Conservation (phyloP, 2,113 vertebrate genomes). For the Oryzias woworae region DNA sequence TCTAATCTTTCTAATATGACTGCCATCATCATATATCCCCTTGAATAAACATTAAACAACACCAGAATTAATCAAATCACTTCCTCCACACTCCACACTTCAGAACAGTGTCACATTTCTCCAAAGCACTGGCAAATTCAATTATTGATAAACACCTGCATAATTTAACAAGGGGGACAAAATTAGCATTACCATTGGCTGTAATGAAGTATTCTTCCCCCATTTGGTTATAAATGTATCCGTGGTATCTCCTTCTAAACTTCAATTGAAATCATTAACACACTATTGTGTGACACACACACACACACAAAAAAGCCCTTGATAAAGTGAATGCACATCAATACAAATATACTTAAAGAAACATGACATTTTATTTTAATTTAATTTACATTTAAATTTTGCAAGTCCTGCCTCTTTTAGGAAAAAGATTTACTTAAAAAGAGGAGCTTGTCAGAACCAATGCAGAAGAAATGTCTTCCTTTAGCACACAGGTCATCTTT, state of each 20-base stretch:
- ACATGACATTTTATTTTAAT: neutral
- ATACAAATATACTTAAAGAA: neutral
- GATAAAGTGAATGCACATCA: neutral
- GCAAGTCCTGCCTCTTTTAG: neutral
- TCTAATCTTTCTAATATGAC: too few relatives aligned
- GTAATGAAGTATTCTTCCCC: neutral
- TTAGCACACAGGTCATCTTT: slow-evolving; percentile 27
- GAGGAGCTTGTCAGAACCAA: slow-evolving; percentile 9
- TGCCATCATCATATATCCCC: too few relatives aligned
- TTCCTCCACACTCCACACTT: too few relatives aligned
- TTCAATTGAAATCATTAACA: neutral
- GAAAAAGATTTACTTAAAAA: slow-evolving; percentile 9
- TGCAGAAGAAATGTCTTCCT: slow-evolving; percentile 33
- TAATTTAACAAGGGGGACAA: neutral
- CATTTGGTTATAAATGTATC: too few relatives aligned
- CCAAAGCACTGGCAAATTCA: too few relatives aligned
- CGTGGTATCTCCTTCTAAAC: neutral
- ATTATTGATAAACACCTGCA: too few relatives aligned
- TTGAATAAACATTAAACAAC: too few relatives aligned
- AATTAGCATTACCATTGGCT: neutral
- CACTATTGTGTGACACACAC: too few relatives aligned
- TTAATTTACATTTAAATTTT: fast-evolving
- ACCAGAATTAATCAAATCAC: too few relatives aligned
- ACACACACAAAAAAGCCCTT: neutral
- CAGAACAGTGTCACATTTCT: too few relatives aligned